Evolutionary conservation across 2,797 vertebrate species (phyloP), one percentile per base, ranked within the genome.

Genomic region (Ara ararauna): DNA sequence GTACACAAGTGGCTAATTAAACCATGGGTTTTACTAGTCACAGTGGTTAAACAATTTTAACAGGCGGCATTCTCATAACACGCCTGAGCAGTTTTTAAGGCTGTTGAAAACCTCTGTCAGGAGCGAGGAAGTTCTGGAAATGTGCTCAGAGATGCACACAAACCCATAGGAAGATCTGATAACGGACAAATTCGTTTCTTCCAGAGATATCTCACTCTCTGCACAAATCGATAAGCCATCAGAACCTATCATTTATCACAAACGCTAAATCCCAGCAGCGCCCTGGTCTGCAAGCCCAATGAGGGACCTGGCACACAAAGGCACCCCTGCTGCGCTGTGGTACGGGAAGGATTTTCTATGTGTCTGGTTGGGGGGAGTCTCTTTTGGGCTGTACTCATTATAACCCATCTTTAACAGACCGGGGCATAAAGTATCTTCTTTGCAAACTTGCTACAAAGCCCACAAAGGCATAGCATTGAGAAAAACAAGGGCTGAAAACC

Each of bases 211-310:
- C 94, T 96, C 71, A 58, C 85, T 95, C 90, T 89, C 71, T 70
- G 80, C 87, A 82, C 77, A 53, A 56, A 93, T 90, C 78, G 2
- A 90, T 95, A 95, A 94, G 72, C 94, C 94, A 93, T 82, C 89
- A 78, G 85, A 75, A 95, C 74, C 84, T 56, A 91, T 74, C 78
- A 74, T 94, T 95, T 89, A 93, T 91, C 95, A 94, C 85, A 71
- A 87, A 82, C 50, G 44, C 56, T 83, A 83, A 91, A 85, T 82
- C 93, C 82, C 79, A 86, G 71, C 68, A 53, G 91, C 26, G 2
- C n/a, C 67, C 64, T 13, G 51, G 85, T 85, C 76, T 92, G 89
- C 65, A 90, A 92, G 67, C 83, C 72, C 83, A 84, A 89, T 50
- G 60, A 86, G 48, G 71, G 51, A 90, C 50, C 74, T 32, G 56